Percentiles rank a stretch among this genome's conserved stretches.
Conservation (phyloP, 2,888 invertebrate species). For the Eupithecia subumbrata region DNA sequence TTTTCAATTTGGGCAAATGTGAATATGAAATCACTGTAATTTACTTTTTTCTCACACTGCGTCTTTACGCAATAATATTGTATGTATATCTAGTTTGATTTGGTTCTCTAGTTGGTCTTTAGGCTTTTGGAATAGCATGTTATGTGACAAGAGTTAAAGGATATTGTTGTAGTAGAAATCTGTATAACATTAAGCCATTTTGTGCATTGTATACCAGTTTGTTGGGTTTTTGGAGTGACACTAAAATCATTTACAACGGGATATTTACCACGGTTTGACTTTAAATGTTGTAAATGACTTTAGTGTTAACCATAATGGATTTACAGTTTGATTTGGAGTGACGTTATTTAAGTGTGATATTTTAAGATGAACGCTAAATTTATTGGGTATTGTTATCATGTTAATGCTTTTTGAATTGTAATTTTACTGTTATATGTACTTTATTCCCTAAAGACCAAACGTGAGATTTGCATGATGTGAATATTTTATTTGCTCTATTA, state of each 20-base stretch:
- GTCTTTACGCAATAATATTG: slow-evolving; percentile 48
- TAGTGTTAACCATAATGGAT: too few relatives aligned
- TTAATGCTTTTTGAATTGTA: slow-evolving; percentile 57
- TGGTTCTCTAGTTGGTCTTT: slow-evolving; percentile 80
- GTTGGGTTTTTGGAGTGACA: slow-evolving; percentile 65
- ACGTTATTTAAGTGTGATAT: slow-evolving; percentile 64
- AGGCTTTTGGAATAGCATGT: slow-evolving; percentile 69
- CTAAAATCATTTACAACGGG: too few relatives aligned
- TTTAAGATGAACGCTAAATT: slow-evolving; percentile 81
- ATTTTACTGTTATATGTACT: slow-evolving; percentile 57
- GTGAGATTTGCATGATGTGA: slow-evolving; percentile 79
- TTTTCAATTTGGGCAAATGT: slow-evolving; percentile 77
- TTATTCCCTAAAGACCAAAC: slow-evolving; percentile 83
- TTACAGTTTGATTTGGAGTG: slow-evolving; percentile 61
- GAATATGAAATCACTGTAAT: slow-evolving; percentile 79
- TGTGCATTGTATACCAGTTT: slow-evolving; percentile 47
- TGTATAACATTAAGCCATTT: slow-evolving; percentile 22
- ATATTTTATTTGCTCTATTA: slow-evolving; percentile 70
- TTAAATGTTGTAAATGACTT: too few relatives aligned
- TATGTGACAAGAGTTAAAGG: slow-evolving; percentile 16
- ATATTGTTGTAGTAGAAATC: slow-evolving; percentile 18
- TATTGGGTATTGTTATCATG: slow-evolving; percentile 78
- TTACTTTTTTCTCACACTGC: slow-evolving; percentile 75
- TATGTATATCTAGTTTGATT: slow-evolving; percentile 44
- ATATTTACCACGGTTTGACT: too few relatives aligned